Evolutionary conservation across 2,797 vertebrate genomes (phyloP), one percentile per base, ranked within the genome.

Genomic region (Silurus aristotelis): DNA sequence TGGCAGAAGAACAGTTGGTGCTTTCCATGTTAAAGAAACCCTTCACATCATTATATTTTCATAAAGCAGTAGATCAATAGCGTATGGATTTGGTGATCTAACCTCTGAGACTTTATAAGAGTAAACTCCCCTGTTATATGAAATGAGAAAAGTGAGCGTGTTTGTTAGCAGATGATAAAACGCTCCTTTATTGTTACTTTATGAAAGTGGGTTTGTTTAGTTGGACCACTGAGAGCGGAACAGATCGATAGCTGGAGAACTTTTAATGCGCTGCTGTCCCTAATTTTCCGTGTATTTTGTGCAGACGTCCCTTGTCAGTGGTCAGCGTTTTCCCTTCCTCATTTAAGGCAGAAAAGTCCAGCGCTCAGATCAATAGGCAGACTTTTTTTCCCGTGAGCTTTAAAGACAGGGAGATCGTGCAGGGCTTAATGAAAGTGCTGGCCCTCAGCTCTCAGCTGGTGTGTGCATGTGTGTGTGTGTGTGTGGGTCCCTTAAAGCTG

Each of bases 291-390:
- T 86, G 82, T 79, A n/a, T 73, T 83, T 67, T 75, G 15, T 75
- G 85, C 67, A 72, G 82, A 14, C 64, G 80, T 66, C 56, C 55
- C 85, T 83, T 85, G 73, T 83, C 86, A 73, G 80, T 71, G 86
- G 86, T 87, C 89, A 89, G 84, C 86, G 76, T 72, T 89, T 85
- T 89, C 79, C 66, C 63, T 85, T 80, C 71, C 61, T 85, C 58
- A 56, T 78, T 83, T 80, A 75, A 80, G 52, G 84, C 84, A 87
- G 83, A 87, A 82, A 70, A 83, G 87, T 89, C 85, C 66, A 80
- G 76, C 80, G 84, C 85, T 90, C 66, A 63, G 81, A 91, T 91
- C 89, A 87, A 87, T 91, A 88, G 38, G 43, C 19, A 81, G 84
- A 83, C 70, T 72, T 87, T 89, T 75, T 78, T 85, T 68, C 76